Base-by-base conservation (phyloP, 1,140 invertebrate genomes). In the Zaprionus nigranus region DNA sequence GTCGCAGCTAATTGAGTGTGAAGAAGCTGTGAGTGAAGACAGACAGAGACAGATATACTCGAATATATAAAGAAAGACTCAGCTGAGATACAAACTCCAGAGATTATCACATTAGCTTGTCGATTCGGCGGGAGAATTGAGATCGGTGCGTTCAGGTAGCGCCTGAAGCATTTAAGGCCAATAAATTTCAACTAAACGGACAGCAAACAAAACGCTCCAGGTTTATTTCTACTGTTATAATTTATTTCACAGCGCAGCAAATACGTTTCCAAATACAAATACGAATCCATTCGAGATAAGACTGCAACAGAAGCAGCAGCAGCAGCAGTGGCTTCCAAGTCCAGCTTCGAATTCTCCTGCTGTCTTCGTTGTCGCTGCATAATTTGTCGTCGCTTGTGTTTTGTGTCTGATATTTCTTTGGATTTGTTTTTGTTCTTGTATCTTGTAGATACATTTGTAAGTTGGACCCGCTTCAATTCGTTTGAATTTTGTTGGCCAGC, bases 401-500 rank as follows among this genome's bases (percentile, higher is more conserved):
- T 60, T 68, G 49, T 15, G 24, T 40, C 58, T 73, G 30, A 60
- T 54, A 40, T 60, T 73, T 22, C 17, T 20, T 20, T 36, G 26
- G 26, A 3, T 64, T 57, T 56, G 59, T 57, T 71, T 71, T 57
- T 51, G 49, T 67, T 67, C 61, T 40, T 77, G 70, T 78, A 78
- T 81, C 75, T 77, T 88, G 82, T 85, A 90, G 85, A 84, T 90
- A 90, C 85, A 90, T 90, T 90, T 90, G 85, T 90, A 90, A 79
- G 75, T 83, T 68, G 71, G 54, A 76, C 57, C 54, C 75, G 81
- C 77, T 79, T 81, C 65, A 75, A 75, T 90, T 90, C 85, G 64
- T 85, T 90, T 90, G 85, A 90, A 90, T 90, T 90, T 72, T 43
- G 63, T 71, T 59, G 38, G 17, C 54, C 69, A 72, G 74, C 69